Base-by-base conservation (phyloP, 2,888 invertebrate species). In the Drosophila parthenogenetica region DNA sequence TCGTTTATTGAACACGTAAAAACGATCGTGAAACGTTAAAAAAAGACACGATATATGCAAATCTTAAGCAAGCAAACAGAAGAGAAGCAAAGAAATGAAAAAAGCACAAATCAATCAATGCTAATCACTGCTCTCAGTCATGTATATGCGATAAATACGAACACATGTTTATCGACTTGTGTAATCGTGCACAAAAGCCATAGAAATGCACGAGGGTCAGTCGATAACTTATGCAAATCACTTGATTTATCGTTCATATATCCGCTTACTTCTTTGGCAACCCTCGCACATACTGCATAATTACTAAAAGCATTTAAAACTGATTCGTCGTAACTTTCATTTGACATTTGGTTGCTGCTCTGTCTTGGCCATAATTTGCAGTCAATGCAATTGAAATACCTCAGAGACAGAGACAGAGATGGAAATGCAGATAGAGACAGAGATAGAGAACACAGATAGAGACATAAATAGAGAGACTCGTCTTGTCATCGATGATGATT, bases 21-120 rank as follows among this genome's bases (percentile, higher is more conserved):
- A 49, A 40, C 46, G 51, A 40, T 35, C 70, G 40, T 54, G 53
- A 65, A 51, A 51, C 25, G 48, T 3, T 32, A 11, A 17, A 65
- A 50, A 35, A 35, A 35, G 3, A 29, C 29, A 29, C 29, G 29
- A 54, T 58, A 64, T 57, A 57, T 69, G 72, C 64, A 60, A 67
- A 73, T 70, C 48, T 16, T 16, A 59, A 58, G 58, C 50, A 29
- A 35, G 13, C 35, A 35, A 35, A 49, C 35, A 4, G 29, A 29
- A 29, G 29, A 29, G 29, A 29, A 29, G 29, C 29, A 29, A 29
- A 29, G 29, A 29, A 29, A 67, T 32, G 19, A 29, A 50, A 45
- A 67, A 61, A 43, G 7, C 71, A 60, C 62, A 84, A 85, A 84
- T 87, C 81, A 85, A 89, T 89, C 87, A 81, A 53, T 50, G 72